phyloP scores from a whole-genome alignment of 2,113 vertebrate genomes.

The Odontesthes bonariensis region DNA sequence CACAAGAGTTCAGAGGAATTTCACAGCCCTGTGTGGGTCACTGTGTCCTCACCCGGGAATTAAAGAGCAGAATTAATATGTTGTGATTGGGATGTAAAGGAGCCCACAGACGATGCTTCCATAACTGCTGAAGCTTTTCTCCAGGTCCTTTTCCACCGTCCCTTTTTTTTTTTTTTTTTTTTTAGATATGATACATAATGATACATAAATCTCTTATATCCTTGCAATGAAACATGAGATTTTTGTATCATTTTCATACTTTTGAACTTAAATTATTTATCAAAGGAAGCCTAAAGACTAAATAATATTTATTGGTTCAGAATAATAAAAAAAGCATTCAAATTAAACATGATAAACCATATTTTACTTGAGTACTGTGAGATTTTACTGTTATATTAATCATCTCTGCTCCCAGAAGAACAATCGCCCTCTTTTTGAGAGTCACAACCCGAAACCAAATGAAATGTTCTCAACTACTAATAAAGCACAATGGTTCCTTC shows the following conservation, averaged over 20 bases:
- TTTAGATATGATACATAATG: too few relatives aligned
- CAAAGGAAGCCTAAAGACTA: slow-evolving; percentile 45
- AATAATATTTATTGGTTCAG: slow-evolving; percentile 50
- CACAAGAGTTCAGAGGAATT: slow-evolving; percentile 48
- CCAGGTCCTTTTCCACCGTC: background rate
- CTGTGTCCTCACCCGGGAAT: slow-evolving; percentile 51
- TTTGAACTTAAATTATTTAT: slow-evolving; percentile 49
- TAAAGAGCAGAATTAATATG: slow-evolving; percentile 29
- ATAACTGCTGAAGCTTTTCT: background rate
- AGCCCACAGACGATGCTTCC: background rate
- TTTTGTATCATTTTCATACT: slow-evolving; percentile 14
- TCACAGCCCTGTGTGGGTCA: slow-evolving; percentile 43
- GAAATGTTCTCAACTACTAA: slow-evolving; percentile 36
- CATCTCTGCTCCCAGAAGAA: too few relatives aligned
- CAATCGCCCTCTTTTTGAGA: too few relatives aligned
- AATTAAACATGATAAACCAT: too few relatives aligned
- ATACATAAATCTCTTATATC: background rate
- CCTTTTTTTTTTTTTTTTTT: background rate
- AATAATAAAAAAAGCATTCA: slow-evolving; percentile 17
- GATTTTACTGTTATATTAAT: too few relatives aligned
- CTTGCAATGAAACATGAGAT: background rate
- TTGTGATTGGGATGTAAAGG: slow-evolving; percentile 40
- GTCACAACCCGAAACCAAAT: too few relatives aligned
- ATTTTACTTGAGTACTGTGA: too few relatives aligned
- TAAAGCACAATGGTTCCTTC: slow-evolving; percentile 28